Percentiles rank a stretch among this genome's conserved stretches.
Conservation (phyloP, 2,888 invertebrate genomes). For the Eledona agricola region DNA sequence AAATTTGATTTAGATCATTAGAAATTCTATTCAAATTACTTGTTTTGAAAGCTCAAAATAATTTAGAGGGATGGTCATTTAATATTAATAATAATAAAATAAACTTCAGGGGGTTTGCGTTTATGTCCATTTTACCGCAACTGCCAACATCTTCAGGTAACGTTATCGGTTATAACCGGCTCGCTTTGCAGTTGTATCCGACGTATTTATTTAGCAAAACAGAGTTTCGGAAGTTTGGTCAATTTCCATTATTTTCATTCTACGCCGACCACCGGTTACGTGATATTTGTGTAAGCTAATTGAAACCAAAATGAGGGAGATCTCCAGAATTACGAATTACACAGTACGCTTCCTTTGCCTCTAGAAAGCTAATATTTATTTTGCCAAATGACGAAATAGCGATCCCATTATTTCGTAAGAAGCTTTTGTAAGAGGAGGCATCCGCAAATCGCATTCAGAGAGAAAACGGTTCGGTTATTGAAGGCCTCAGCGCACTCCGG, state of each 20-base stretch:
- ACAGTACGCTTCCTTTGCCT: conserved; percentile 40
- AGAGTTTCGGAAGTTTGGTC: conserved; percentile 36
- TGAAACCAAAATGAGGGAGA: conserved; percentile 48
- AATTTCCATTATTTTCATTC: conserved; percentile 38
- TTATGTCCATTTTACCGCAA: too few species aligned
- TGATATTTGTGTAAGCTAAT: conserved; percentile 50
- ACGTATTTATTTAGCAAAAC: conserved; percentile 34
- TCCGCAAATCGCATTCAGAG: conserved; percentile 25
- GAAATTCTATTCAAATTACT: too few species aligned
- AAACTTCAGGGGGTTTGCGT: too few species aligned
- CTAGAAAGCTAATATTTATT: conserved; percentile 49
- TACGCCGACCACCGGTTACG: conserved; percentile 36
- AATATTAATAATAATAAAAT: too few species aligned
- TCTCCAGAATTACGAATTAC: conserved; percentile 44
- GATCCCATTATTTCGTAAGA: conserved; percentile 35
- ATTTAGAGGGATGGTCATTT: too few species aligned
- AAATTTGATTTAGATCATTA: too few species aligned
- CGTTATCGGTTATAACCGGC: too few species aligned
- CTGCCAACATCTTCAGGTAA: too few species aligned
- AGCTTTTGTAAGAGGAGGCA: conserved; percentile 36
- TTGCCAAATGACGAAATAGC: conserved; percentile 48
- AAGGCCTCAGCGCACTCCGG: conserved; percentile 4
- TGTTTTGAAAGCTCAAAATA: too few species aligned
- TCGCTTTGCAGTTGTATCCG: conserved; percentile 12
- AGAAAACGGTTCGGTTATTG: conserved; percentile 25